A percentile compares a stretch with the other conserved stretches of the same genome.
Evolutionary conservation across 2,113 vertebrate genomes (phyloP).

Genomic region (Mixornis gularis): DNA sequence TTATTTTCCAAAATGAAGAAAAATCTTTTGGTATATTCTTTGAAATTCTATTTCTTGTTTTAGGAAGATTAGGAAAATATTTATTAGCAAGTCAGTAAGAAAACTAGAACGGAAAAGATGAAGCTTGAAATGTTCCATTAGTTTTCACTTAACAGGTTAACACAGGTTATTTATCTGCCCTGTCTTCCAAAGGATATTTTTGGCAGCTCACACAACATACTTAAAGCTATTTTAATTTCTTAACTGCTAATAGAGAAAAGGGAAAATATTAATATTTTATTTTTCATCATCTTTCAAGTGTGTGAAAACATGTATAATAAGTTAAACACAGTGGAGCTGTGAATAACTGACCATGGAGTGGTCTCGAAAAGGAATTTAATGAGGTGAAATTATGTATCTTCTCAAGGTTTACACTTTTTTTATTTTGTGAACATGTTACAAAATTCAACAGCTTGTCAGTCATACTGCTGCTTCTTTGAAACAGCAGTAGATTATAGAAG

Average conservation of each 20-base stretch:
- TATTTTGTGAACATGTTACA: not conserved
- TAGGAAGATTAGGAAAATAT: not conserved
- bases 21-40: not conserved
- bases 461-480: not conserved
- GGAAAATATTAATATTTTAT: not conserved
- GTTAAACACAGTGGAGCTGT: not conserved
- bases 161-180: not conserved
- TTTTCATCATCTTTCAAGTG: not conserved
- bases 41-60: not conserved
- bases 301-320: not conserved
- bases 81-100: not conserved
- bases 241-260: not conserved
- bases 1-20: not conserved
- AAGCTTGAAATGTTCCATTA: not conserved
- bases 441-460: conserved; percentile 17
- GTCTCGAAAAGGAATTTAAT: not conserved
- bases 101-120: not conserved
- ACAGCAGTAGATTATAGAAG: not conserved
- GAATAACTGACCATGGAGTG: not conserved
- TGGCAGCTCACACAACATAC: not conserved
- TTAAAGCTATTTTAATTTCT: not conserved
- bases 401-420: not conserved
- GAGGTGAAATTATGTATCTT: not conserved
- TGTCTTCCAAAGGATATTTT: not conserved
- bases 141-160: not conserved